Base-by-base conservation (phyloP, 2,113 vertebrate species). In the Oryzias melastigma region DNA sequence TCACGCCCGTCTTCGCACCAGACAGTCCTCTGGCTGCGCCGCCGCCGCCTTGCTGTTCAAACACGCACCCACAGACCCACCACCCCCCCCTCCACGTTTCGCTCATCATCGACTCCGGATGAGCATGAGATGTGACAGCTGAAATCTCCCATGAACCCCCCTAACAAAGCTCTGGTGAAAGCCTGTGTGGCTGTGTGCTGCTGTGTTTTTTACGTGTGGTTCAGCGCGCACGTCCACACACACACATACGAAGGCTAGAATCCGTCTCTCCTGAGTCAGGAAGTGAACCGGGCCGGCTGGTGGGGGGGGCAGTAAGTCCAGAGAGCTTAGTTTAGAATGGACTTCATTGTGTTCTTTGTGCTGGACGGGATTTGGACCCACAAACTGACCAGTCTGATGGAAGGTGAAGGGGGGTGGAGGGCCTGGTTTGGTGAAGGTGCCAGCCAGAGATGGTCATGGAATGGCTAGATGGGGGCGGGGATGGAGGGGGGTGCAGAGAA, bases 261-360 rank as follows among this genome's bases (percentile, higher is more conserved):
- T 97, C 90, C 95, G 93, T 95, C 74, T 95, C 93, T 92, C 89
- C 56, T 49, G 77, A 61, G 77, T 89, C 94, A 96, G 95, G 94
- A 96, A 96, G 92, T 91, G 71, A 90, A 35, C 35, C 35, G 7
- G 52, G 90, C 73, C 86, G 87, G 89, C 78, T 91, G 59, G 22
- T 22, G 87, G 86, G 87, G 80, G 73, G 86, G 77, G 89, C 85
- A 55, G 83, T 88, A 81, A 91, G 93, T 88, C 89, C 90, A 85
- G 87, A 51, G 78, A 71, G 91, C 89, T 93, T 92, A 91, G 59
- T 22, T 68, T 69, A 83, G 84, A 91, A 92, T 88, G 80, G 83
- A 78, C 69, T 68, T 90, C 88, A 82, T 95, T 95, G 94, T 95
- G 92, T 66, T 87, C 88, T 93, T 96, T 95, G 92, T 94, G 82